Evolutionary conservation across 2,888 invertebrate genomes (phyloP), one percentile per base, ranked within the genome.

Genomic region (Microplitis manilae): DNA sequence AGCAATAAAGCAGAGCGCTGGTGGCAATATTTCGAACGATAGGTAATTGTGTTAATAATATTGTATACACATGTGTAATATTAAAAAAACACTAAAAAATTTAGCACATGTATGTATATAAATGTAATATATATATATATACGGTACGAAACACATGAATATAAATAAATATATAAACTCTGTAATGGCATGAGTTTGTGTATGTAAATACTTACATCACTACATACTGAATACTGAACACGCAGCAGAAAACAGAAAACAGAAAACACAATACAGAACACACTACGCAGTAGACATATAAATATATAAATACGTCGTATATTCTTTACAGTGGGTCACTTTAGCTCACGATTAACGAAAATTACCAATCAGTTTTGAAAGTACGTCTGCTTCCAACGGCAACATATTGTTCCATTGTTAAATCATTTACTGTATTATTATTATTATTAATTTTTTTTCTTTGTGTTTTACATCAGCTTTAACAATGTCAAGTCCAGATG

Each of bases 401-500:
- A 71, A 62, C 62, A 71, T 71, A 72, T 72, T 72, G 61, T 72
- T 17, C 72, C 15, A 7, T 15, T 6, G 15, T 50, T 50, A 8
- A 50, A 13, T 50, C 13, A 50, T 50, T 50, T 50, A 13, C 13
- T 5, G 13, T 50, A 13, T 50, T 50, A 50, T 50, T 50, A 30
- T 30, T 30, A 20, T 20, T 20, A 20, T 20, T 20, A 50, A 2
- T 9, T 50, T 50, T 50, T 50, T 50, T 50, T 50, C 50, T 13
- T 50, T 13, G 13, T 50, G 2, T 13, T 50, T 50, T 50, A 50
- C 4, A 50, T 1, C 13, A 50, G 13, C 50, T 30, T 30, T 40
- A 39, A 80, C 20, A 72, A 92, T 92, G 92, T 92, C 94, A 83
- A 92, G 92, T 83, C 93, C 94, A 85, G 93, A 92, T 84, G 94